Base-by-base conservation (phyloP, 2,888 invertebrate genomes). In the Azorinus chamasolen region DNA sequence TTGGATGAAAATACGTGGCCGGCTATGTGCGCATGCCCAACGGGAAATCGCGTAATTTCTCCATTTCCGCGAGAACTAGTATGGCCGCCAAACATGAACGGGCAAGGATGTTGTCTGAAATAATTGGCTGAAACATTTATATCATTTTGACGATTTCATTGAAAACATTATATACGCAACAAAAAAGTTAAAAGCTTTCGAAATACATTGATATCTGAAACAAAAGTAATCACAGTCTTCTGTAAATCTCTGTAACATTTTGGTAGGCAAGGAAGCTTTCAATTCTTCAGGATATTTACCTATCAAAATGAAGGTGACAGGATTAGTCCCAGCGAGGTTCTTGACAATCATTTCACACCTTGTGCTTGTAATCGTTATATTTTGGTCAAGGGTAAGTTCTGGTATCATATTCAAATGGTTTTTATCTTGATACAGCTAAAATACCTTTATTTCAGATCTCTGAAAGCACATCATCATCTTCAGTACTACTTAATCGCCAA, bases 321-420 rank as follows among this genome's bases (percentile, higher is more conserved):
- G 93, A 48, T 83, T 94, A 16, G 89, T 94, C 83, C 96, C 96
- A 80, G 95, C 95, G 65, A 94, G 96, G 84, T 96, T 96, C 93
- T 93, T 96, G 81, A 95, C 95, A 75, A 94, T 96, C 59, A 93
- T 95, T 75, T 95, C 95, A 62, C 96, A 96, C 93, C 94, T 96
- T 64, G 95, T 95, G 72, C 94, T 96, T 83, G 94, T 95, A 58
- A 94, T 95, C 70, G 94, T 95, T 73, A 94, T 96, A 85, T 93
- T 96, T 94, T 96, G 96, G 95, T 94, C 94, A 91, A 94, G 94
- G 84, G 92, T 92, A 87, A 83, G 89, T 84, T 12, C 14, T 48
- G 10, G 10, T n/a, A n/a, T n/a, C n/a, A n/a, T n/a, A n/a, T n/a
- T n/a, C n/a, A n/a, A n/a, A n/a, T n/a, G n/a, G n/a, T n/a, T n/a